A percentile compares a stretch with the other conserved stretches of the same genome.
These are phyloP conservation scores for Schizopygopsis pylzovi DNA, from an alignment of 2,797 vertebrate species.

Conservation along the genomic window DNA sequence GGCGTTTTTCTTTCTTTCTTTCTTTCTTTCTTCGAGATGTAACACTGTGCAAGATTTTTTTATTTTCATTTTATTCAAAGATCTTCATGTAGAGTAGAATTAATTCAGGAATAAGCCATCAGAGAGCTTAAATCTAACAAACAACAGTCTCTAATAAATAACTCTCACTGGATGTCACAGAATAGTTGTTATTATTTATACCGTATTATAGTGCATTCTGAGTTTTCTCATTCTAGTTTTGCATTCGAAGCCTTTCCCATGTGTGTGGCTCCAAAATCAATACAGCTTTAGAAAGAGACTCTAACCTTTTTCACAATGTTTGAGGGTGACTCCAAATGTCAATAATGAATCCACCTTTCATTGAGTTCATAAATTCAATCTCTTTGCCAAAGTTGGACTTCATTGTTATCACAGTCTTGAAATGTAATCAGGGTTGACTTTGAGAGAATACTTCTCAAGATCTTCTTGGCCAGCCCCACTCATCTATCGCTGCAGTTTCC, in stretches of 20 bases:
- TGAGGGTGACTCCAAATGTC: conserved; percentile 38
- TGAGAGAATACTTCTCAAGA: not conserved
- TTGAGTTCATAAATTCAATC: conserved; percentile 32
- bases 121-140: not conserved
- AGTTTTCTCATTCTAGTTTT: conserved; percentile 6
- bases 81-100: not conserved
- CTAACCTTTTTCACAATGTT: conserved; percentile 42
- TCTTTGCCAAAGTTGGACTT: not conserved
- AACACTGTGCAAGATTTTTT: conserved; percentile 58
- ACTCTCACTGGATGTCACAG: not conserved
- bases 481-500: not conserved
- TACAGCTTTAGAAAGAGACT: conserved; percentile 33
- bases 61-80: conserved; percentile 1
- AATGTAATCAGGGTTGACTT: not conserved
- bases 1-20: conserved; percentile 47
- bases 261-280: conserved; percentile 23
- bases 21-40: conserved; percentile 52
- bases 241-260: conserved; percentile 24
- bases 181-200: not conserved
- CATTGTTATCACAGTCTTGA: not conserved
- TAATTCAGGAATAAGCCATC: not conserved
- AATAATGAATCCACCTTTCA: conserved; percentile 45
- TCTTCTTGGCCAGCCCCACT: not conserved
- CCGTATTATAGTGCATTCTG: not conserved
- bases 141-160: not conserved